These are phyloP conservation scores for Endomychus coccineus DNA, from an alignment of 2,888 invertebrate genomes.

Conservation along the genomic window DNA sequence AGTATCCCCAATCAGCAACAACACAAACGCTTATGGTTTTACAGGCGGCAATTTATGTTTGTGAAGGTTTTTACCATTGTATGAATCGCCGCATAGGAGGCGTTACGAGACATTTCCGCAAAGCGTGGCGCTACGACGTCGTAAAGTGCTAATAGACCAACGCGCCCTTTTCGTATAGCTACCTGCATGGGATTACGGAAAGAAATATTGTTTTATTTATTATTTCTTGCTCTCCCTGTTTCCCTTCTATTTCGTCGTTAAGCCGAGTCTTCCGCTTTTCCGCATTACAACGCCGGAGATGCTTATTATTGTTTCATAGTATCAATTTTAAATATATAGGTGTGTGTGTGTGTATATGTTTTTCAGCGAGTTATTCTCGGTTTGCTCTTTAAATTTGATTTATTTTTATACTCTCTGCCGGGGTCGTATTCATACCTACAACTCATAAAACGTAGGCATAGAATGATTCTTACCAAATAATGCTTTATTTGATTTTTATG, in stretches of 20 bases:
- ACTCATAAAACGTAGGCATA: no score
- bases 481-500: no score
- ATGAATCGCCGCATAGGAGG: constrained; percentile 23
- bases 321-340: no score
- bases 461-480: no score
- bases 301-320: no score
- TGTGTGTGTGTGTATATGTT: no score
- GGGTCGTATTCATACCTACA: no score
- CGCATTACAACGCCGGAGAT: no score
- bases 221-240: constrained; percentile 11
- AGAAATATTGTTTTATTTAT: constrained; percentile 33
- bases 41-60: constrained; percentile 27
- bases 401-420: no score
- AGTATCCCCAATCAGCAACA: constrained; percentile 24
- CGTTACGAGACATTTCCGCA: constrained; percentile 28
- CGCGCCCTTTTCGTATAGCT: constrained; percentile 24
- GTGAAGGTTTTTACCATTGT: constrained; percentile 17
- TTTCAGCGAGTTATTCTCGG: no score
- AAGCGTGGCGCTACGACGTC: constrained; percentile 28
- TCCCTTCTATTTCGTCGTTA: constrained; percentile 1
- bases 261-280: no score
- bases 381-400: no score
- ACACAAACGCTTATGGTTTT: constrained; percentile 27
- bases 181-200: constrained; percentile 29
- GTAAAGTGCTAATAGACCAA: constrained; percentile 32